Base-by-base conservation (phyloP, 2,888 invertebrate genomes). In the Thymelicus acteon region DNA sequence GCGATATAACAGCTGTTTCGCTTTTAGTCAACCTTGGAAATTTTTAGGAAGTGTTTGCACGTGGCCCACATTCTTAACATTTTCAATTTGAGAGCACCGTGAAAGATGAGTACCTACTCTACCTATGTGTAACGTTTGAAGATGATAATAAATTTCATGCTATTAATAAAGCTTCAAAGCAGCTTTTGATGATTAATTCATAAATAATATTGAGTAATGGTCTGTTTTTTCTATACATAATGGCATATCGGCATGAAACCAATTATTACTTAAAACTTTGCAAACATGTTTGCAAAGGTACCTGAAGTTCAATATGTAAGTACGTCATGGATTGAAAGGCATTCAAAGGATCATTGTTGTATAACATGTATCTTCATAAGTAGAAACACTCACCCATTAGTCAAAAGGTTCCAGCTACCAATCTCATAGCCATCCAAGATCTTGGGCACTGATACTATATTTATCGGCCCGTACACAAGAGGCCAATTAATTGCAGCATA, bases 321-420 rank as follows among this genome's bases (percentile, higher is more conserved):
- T 31, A 31, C 31, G 31, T 31, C 2, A 3, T 31, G 31, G 31
- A 3, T 31, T 31, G 2, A 31, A 31, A 31, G 31, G 5, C 31
- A 5, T 0, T n/a, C n/a, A n/a, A n/a, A n/a, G n/a, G n/a, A 31
- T 5, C 5, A 2, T 31, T 31, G 31, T 3, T 31, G 31, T 31
- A 31, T 31, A 31, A 31, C 5, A 40, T 7, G 40, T 8, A 5
- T 0, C 40, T 10, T 10, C 7, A 7, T 40, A 40, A 10, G 40
- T 40, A 40, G 40, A 40, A 49, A 15, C 6, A 80, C 89, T 85
- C 77, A 92, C 92, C 89, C 86, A 75, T 89, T 91, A n/a, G 90
- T 90, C 57, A 92, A 78, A 60, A 92, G 80, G 82, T 89, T 91
- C 92, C 92, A 93, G 72, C 91, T 91, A 3, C 85, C 87, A 62